phyloP scores from a whole-genome alignment of 2,113 vertebrate genomes.

The Nicator chloris region DNA sequence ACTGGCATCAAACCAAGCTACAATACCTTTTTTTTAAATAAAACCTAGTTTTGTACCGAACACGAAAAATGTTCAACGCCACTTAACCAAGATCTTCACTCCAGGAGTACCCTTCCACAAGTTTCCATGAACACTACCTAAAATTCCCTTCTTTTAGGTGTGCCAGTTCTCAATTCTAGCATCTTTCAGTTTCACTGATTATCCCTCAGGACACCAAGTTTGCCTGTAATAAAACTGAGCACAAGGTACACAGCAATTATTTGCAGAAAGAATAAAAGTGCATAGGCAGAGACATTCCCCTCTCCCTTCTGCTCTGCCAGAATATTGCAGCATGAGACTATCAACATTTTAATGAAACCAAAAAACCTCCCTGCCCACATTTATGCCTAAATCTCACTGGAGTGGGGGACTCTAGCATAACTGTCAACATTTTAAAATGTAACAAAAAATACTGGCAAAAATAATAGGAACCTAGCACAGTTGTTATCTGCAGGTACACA shows the following conservation, averaged over 20 bases:
- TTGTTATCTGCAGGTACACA: background rate
- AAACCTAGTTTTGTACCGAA: background rate
- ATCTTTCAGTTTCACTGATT: background rate
- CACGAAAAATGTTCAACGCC: rapidly evolving
- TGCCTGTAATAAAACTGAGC: background rate
- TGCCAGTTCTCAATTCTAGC: background rate
- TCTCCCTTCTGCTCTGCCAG: background rate
- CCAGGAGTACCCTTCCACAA: background rate
- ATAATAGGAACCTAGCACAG: background rate
- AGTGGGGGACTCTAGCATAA: rapidly evolving
- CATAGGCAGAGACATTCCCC: background rate
- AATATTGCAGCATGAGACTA: background rate
- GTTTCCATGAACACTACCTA: background rate
- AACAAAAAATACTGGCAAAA: background rate
- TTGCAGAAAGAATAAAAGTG: background rate
- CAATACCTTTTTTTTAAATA: background rate
- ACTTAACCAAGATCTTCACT: background rate
- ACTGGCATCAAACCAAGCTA: background rate
- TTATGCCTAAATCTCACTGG: background rate
- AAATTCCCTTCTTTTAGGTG: background rate
- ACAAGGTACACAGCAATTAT: background rate
- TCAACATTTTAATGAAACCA: background rate
- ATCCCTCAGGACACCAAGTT: background rate
- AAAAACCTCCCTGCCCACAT: background rate
- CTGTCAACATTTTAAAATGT: background rate